Base-by-base conservation (phyloP, 92 coral and sea anemone genomes). In the Blastomussa wellsi region DNA sequence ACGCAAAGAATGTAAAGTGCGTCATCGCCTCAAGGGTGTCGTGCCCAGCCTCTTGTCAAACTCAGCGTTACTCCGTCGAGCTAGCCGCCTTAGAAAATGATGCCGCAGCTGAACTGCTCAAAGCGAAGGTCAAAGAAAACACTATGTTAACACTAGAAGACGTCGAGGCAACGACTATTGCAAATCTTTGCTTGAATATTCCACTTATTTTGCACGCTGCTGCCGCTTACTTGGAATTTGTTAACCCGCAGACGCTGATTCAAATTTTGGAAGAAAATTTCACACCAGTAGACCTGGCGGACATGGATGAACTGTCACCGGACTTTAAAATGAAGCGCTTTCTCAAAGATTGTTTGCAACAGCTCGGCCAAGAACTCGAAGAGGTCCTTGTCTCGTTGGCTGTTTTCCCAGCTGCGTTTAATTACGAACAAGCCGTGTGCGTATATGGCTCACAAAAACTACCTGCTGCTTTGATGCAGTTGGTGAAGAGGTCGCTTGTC, bases 331-430 rank as follows among this genome's bases (percentile, higher is more conserved):
- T 90, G 93, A 82, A 77, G 60, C 83, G 77, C 26, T 81, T 88
- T 68, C 83, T 90, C 26, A 37, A 53, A 37, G 76, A 82, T 48
- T 90, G 90, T 53, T 78, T 90, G 2, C 71, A 86, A 20, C 62
- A 88, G n/a, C 79, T 90, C 2, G 82, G 48, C 47, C 44, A 24
- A 8, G 88, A 90, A 39, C 72, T 81, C 22, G 86, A 90, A 42
- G 79, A 76, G 37, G 87, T 80, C 28, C 32, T 90, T 49, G 75
- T 86, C 8, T 84, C 93, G 20, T 64, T 90, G 44, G 76, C 93
- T n/a, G 84, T 90, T 4, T 90, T 90, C 39, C 93, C 93, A 7
- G 88, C 93, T 7, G 85, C 93, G 5, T 90, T 90, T 47, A 72
- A 48, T 39, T 74, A 72, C n/a, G 35, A 67, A 14, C 90, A 90